Conservation (phyloP, 2,113 vertebrate genomes). For the Spermophilus dauricus region DNA sequence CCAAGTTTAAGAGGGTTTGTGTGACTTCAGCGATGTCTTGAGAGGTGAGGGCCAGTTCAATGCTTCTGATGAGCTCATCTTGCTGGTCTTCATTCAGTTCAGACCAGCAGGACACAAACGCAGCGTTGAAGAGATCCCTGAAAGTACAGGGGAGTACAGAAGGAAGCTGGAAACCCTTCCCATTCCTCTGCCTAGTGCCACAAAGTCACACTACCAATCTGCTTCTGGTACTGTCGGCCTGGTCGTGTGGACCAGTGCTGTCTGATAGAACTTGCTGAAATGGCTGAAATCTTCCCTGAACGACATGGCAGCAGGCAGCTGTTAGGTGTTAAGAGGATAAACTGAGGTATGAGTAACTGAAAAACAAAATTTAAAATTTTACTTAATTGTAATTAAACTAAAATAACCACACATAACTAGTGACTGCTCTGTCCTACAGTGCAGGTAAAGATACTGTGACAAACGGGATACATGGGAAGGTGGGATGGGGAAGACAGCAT, state of each 20-base stretch:
- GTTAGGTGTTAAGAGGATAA: background rate
- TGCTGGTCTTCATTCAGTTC: slow-evolving; percentile 99
- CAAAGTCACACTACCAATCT: background rate
- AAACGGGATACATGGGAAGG: background rate
- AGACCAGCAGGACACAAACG: slow-evolving; percentile 99
- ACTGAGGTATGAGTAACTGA: background rate
- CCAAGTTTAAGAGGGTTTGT: slow-evolving; percentile 97
- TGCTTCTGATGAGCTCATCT: slow-evolving; percentile 98
- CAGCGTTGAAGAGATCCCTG: slow-evolving; percentile 98
- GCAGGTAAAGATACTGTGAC: background rate
- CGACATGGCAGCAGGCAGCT: background rate
- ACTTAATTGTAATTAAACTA: background rate
- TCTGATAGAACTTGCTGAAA: background rate
- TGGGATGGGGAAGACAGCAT: background rate
- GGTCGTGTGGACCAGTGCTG: background rate
- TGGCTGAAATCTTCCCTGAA: background rate
- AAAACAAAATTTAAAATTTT: background rate
- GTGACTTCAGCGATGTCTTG: slow-evolving; percentile 99
- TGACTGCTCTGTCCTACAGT: background rate
- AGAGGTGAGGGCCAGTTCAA: slow-evolving; percentile 97
- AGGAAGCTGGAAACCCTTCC: background rate
- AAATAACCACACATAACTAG: background rate
- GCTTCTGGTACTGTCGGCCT: background rate
- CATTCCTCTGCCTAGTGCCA: background rate
- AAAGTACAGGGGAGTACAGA: background rate